These are phyloP conservation scores for Ciconia stormi DNA, from an alignment of 2,113 vertebrate species.

Conservation along the genomic window DNA sequence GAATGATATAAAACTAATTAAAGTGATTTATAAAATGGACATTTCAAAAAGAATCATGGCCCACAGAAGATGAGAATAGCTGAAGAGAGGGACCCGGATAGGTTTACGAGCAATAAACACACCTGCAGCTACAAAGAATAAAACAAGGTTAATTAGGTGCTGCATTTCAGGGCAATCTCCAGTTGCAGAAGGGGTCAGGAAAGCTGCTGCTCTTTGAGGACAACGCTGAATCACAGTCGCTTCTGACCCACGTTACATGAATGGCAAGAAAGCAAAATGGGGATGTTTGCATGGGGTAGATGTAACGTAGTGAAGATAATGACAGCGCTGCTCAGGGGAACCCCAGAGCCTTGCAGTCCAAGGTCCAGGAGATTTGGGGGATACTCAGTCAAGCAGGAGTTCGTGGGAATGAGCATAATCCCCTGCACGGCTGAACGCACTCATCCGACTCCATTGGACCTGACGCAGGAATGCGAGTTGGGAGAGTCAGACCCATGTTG, in stretches of 20 bases:
- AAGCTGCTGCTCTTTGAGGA: neutral
- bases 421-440: neutral
- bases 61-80: neutral
- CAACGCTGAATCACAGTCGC: accelerated
- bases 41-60: neutral
- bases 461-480: neutral
- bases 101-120: neutral
- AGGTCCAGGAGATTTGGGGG: neutral
- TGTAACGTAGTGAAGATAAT: accelerated
- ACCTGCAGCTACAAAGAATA: neutral
- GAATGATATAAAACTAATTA: slow-evolving; percentile 42
- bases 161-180: neutral
- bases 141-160: neutral
- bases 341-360: neutral
- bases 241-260: neutral
- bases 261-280: neutral
- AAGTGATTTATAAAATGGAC: slow-evolving; percentile 56
- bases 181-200: neutral
- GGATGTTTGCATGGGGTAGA: neutral
- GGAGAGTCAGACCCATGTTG: neutral
- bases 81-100: neutral
- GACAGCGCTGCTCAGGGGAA: neutral
- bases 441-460: neutral
- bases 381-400: neutral
- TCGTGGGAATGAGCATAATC: neutral